phyloP scores from a whole-genome alignment of 1,140 invertebrate species.

The Meloidogyne chitwoodi region DNA sequence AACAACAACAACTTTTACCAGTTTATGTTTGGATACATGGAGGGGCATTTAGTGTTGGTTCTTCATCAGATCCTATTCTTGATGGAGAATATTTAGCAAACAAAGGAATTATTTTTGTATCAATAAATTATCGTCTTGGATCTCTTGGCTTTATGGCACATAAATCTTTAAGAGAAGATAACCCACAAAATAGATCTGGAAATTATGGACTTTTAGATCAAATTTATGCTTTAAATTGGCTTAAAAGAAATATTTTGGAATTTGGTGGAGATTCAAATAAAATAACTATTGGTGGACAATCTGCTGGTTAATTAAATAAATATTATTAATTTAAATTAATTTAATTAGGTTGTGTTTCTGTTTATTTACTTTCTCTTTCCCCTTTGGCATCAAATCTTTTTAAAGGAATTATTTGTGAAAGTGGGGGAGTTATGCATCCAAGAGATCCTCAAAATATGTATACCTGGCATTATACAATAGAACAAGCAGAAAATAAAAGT shows the following conservation, averaged over 20 bases:
- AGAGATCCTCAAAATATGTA: neutral
- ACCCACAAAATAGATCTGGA: neutral
- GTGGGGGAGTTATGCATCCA: neutral
- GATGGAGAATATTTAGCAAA: neutral
- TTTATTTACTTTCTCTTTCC: neutral
- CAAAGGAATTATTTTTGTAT: slow-evolving; percentile 16
- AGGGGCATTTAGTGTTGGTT: slow-evolving; percentile 51
- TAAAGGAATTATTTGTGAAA: neutral
- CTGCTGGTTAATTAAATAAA: slow-evolving; percentile 29
- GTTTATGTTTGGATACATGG: slow-evolving; percentile 78
- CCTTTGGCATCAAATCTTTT: neutral
- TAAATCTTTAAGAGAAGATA: neutral
- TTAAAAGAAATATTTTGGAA: slow-evolving; percentile 69
- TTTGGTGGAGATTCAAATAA: slow-evolving; percentile 73
- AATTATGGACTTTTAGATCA: slow-evolving; percentile 68
- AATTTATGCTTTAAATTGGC: slow-evolving; percentile 71
- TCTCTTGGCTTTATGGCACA: slow-evolving; percentile 34
- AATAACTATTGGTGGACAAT: slow-evolving; percentile 71
- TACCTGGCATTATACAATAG: neutral
- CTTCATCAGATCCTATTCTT: slow-evolving; percentile 60
- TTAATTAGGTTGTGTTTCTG: neutral
- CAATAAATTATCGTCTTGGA: slow-evolving; percentile 24
- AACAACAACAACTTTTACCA: slow-evolving; percentile 67
- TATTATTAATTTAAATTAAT: too few relatives aligned
- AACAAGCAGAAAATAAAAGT: neutral